A percentile compares a stretch with the other conserved stretches of the same genome.
Conservation (phyloP, 2,113 vertebrate species). For the Progne subis region DNA sequence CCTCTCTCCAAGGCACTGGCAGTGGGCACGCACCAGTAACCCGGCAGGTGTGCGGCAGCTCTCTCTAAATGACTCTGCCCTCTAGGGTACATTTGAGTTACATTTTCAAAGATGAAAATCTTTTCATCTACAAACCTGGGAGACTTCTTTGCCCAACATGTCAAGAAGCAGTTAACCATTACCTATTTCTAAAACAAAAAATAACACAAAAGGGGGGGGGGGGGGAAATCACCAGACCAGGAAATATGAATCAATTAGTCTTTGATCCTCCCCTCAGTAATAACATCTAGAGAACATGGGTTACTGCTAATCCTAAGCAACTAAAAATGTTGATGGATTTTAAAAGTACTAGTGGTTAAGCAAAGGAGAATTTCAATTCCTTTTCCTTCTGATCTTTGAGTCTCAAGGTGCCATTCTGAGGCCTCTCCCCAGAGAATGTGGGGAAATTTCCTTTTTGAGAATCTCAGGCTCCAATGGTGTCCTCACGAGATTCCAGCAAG, state of each 20-base stretch:
- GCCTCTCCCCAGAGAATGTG: background rate
- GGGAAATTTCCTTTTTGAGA: background rate
- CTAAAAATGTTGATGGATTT: background rate
- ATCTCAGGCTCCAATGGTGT: background rate
- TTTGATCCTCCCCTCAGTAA: conserved; percentile 39
- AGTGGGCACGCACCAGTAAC: background rate
- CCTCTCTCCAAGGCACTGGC: background rate
- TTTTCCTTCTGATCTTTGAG: background rate
- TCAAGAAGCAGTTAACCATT: conserved; percentile 19
- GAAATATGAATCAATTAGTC: conserved; percentile 40
- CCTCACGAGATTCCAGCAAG: background rate
- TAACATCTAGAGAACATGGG: background rate
- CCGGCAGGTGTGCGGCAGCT: conserved; percentile 17
- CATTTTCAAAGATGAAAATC: conserved; percentile 36
- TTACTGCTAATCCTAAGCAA: background rate
- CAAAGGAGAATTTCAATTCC: background rate
- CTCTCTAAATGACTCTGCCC: conserved; percentile 62
- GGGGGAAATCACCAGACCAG: background rate
- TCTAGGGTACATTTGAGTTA: conserved; percentile 66
- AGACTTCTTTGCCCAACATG: background rate
- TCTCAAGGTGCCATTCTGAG: background rate
- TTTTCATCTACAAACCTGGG: conserved; percentile 26
- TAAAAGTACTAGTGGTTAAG: background rate
- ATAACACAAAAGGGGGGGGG: background rate
- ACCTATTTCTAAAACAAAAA: background rate